Percentiles rank a stretch among this genome's conserved stretches.
These are phyloP conservation scores for Polypedilum pembai DNA, from an alignment of 1,140 invertebrate genomes.

Conservation along the genomic window DNA sequence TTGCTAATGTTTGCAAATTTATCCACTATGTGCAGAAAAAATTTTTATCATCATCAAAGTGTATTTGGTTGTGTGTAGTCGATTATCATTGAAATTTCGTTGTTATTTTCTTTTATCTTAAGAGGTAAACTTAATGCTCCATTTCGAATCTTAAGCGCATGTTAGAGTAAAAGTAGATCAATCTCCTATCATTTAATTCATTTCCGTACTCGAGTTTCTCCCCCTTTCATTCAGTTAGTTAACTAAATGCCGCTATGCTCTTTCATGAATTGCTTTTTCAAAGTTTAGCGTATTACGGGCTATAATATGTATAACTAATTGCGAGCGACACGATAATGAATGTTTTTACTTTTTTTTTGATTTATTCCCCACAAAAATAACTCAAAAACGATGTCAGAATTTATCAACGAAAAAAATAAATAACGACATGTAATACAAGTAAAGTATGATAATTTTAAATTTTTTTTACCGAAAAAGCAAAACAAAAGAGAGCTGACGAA, in stretches of 20 bases:
- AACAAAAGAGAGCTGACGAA: too few species aligned
- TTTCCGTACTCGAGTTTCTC: neutral
- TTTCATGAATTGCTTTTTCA: neutral
- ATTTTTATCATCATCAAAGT: neutral
- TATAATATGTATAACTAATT: constrained; percentile 1
- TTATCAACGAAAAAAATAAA: too few species aligned
- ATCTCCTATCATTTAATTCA: neutral
- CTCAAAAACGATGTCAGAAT: too few species aligned
- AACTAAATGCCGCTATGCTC: neutral
- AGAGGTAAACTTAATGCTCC: neutral
- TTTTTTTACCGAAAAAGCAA: too few species aligned
- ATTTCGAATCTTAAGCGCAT: neutral
- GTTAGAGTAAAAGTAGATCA: neutral
- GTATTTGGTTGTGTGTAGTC: neutral
- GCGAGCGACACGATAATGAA: neutral
- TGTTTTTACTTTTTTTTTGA: neutral
- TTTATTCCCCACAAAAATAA: neutral
- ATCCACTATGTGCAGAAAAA: neutral
- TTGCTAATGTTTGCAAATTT: neutral
- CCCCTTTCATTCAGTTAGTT: neutral
- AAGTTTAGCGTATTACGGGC: neutral
- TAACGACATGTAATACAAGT: too few species aligned
- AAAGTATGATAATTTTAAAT: too few species aligned
- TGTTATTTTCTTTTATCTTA: neutral
- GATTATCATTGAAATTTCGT: neutral